Percentiles rank a stretch among this genome's conserved stretches.
phyloP scores from a whole-genome alignment of 2,797 vertebrate genomes.

The Poeciliopsis paucimaculata region DNA sequence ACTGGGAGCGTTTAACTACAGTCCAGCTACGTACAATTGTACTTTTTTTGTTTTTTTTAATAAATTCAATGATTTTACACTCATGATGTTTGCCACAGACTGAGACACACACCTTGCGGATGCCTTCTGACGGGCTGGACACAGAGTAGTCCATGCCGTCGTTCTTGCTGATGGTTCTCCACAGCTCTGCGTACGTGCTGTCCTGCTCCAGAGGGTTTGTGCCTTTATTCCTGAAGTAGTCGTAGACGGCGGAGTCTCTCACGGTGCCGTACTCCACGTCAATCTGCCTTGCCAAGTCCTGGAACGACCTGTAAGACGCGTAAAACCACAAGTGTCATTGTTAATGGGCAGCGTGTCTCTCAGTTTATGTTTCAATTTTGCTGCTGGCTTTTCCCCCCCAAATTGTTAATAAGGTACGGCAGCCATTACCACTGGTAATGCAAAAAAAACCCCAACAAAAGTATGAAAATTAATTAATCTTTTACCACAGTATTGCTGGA shows the following conservation, averaged over 20 bases:
- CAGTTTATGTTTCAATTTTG: not conserved
- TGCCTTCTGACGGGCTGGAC: conserved; percentile 93
- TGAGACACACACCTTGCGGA: conserved; percentile 84
- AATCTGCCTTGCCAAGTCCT: conserved; percentile 94
- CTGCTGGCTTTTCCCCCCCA: not conserved
- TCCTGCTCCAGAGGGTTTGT: conserved; percentile 97
- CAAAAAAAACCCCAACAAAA: not conserved
- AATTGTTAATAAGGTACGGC: too few relatives aligned
- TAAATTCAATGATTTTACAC: not conserved
- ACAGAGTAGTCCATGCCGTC: conserved; percentile 91
- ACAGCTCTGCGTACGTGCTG: conserved; percentile 93
- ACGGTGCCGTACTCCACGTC: conserved; percentile 96
- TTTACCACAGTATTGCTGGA: not conserved
- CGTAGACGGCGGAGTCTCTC: conserved; percentile 94
- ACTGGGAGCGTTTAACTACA: not conserved
- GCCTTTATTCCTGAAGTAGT: conserved; percentile 96
- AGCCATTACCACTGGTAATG: not conserved
- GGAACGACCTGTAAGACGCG: conserved; percentile 86
- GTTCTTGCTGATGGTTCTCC: conserved; percentile 94
- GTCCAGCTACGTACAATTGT: not conserved
- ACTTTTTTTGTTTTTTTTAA: not conserved
- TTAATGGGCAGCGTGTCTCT: not conserved
- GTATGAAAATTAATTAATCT: not conserved
- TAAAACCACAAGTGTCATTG: not conserved
- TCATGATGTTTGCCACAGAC: not conserved